Evolutionary conservation across 53 echinoderm and acorn worm species (phyloP).

Genomic region (Luidia sarsii): DNA sequence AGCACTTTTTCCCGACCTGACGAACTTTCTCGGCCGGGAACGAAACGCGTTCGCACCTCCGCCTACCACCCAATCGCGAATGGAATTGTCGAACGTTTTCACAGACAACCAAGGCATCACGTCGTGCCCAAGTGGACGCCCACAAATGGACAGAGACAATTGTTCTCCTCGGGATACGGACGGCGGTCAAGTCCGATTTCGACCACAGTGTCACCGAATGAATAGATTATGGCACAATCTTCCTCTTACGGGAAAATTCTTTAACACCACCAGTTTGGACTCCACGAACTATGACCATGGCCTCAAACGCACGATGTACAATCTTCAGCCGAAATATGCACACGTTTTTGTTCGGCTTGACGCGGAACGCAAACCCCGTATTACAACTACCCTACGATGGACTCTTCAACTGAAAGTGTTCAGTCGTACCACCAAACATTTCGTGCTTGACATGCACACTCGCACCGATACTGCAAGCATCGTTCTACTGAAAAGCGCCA

Average conservation of each 20-base stretch:
- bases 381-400: slow-evolving; percentile 52
- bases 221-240: slow-evolving; percentile 15
- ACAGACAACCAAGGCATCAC: slow-evolving; percentile 23
- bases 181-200: slow-evolving; percentile 11
- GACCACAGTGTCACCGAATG: slow-evolving; percentile 13
- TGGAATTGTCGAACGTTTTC: slow-evolving; percentile 55
- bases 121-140: slow-evolving; percentile 21
- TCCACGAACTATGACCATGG: slow-evolving; percentile 27
- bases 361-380: slow-evolving; percentile 41
- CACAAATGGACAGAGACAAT: neutral
- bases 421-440: slow-evolving; percentile 16
- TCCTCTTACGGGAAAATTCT: slow-evolving; percentile 2
- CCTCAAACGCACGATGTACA: slow-evolving; percentile 27
- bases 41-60: slow-evolving; percentile 41
- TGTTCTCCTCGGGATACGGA: slow-evolving; percentile 48
- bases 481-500: slow-evolving; percentile 44
- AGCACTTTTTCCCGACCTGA: slow-evolving; percentile 40
- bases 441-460: slow-evolving; percentile 20
- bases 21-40: slow-evolving; percentile 18
- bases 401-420: slow-evolving; percentile 42
- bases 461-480: slow-evolving; percentile 33
- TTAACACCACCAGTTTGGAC: neutral
- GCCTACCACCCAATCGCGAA: slow-evolving; percentile 52
- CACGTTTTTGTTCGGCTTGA: slow-evolving; percentile 56
- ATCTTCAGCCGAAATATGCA: slow-evolving; percentile 38